These are phyloP conservation scores for Sminthopsis crassicaudata DNA, from an alignment of 2,113 vertebrate species.

Conservation along the genomic window DNA sequence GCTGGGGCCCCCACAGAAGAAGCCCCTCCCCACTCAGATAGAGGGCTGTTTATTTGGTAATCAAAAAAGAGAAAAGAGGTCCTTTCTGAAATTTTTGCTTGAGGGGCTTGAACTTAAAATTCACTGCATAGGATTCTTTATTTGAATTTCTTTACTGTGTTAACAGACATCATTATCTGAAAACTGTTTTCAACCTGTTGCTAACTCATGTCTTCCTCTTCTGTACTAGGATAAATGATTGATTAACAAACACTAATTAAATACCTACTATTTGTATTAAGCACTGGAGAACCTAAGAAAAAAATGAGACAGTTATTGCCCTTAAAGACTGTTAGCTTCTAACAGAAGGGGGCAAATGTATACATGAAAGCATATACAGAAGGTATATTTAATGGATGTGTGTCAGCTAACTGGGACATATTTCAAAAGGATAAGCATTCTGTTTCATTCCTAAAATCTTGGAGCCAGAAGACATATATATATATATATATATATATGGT, in stretches of 20 bases:
- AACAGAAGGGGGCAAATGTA: not conserved
- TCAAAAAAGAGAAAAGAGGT: constrained; percentile 12
- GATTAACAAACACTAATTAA: not conserved
- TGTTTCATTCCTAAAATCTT: not conserved
- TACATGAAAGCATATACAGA: not conserved
- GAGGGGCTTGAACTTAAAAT: constrained; percentile 24
- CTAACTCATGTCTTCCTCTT: constrained; percentile 22
- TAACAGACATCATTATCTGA: constrained; percentile 49
- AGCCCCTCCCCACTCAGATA: constrained; percentile 2
- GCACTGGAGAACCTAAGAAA: not conserved
- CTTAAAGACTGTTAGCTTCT: not conserved
- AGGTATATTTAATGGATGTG: not conserved
- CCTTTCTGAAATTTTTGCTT: constrained; percentile 52
- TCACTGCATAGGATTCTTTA: constrained; percentile 22
- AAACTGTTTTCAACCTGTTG: constrained; percentile 60
- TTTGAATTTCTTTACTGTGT: constrained; percentile 63
- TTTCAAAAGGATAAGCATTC: not conserved
- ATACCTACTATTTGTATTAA: not conserved
- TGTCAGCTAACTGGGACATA: not conserved
- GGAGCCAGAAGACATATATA: not conserved
- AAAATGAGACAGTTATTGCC: not conserved
- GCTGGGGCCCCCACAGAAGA: not conserved
- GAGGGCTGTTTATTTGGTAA: constrained; percentile 14
- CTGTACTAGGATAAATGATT: constrained; percentile 41
- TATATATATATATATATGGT: too few relatives aligned